Percentiles rank a stretch among this genome's conserved stretches.
Evolutionary conservation across 92 coral and sea anemone genomes (phyloP).

Genomic region (Palythoa heliodiscus): DNA sequence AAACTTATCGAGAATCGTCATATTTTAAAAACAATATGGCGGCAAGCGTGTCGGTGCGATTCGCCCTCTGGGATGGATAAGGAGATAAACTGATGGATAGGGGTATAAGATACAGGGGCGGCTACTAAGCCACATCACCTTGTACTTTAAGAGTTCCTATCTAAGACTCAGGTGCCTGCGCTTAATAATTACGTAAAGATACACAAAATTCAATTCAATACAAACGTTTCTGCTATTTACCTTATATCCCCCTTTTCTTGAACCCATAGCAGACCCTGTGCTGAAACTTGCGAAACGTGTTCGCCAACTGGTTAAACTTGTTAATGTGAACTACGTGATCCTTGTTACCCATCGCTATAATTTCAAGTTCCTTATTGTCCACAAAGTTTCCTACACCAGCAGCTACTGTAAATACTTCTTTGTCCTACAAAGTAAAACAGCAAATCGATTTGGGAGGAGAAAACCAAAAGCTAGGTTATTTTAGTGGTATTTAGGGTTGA

Average conservation of each 20-base stretch:
- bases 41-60: too few relatives aligned
- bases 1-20: too few relatives aligned
- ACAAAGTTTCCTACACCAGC: slow-evolving; percentile 8
- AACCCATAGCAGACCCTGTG: not conserved
- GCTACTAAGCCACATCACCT: too few relatives aligned
- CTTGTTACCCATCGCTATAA: slow-evolving; percentile 27
- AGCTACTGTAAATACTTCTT: slow-evolving; percentile 7
- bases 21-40: too few relatives aligned
- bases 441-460: not conserved
- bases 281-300: not conserved
- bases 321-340: not conserved
- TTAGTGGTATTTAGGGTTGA: too few relatives aligned
- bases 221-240: not conserved
- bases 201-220: too few relatives aligned
- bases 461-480: not conserved
- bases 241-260: slow-evolving; percentile 16
- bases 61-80: too few relatives aligned
- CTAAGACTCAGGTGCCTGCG: too few relatives aligned
- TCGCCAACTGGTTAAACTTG: not conserved
- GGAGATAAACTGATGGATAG: too few relatives aligned
- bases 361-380: not conserved
- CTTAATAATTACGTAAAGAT: too few relatives aligned
- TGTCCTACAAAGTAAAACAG: not conserved
- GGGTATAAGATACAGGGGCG: too few relatives aligned
- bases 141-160: too few relatives aligned